Base-by-base conservation (phyloP, 2,113 vertebrate genomes). In the Elanoides forficatus region DNA sequence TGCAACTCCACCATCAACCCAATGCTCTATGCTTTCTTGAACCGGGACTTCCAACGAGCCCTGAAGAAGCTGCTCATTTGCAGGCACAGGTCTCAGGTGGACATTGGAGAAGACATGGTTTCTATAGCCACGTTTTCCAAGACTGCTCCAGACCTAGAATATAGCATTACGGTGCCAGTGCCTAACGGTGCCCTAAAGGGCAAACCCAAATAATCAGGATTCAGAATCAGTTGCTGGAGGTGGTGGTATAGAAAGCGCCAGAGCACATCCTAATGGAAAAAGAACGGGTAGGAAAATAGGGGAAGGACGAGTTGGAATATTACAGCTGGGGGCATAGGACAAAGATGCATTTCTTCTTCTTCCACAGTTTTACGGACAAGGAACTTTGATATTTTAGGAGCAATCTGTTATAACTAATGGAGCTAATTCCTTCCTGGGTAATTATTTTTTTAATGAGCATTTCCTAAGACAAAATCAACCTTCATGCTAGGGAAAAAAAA, bases 61-160 rank as follows among this genome's bases (percentile, higher is more conserved):
- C 98, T 99, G 79, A 94, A 95, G 30, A 98, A 98, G 88, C 90
- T 99, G 83, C 98, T 99, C 32, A 76, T 98, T 45, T 99, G 98
- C 93, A 97, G 97, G 65, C 97, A 87, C n/a, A 96, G 95, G 82
- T 96, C 98, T 20, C 97, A 98, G 88, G 98, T 98, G 89, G 97
- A 97, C 26, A 96, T 82, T 13, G 96, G 97, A n/a, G 98, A 98
- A 20, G 98, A 98, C 82, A 97, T 98, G 96, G 97, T 98, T 50
- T 98, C 98, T 73, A 98, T 98, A 66, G 98, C 98, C 84, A 98
- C 98, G 0, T 98, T 98, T 65, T 97, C 98, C 55, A 98, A 95
- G 91, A 98, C 98, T 9, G 98, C 97, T 62, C 97, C 97, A n/a
- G 97, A 98, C 5, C 79, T 95, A 32, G 98, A 98, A 11, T 92